Conservation (phyloP, 2,113 vertebrate genomes). For the Nettapus auritus region DNA sequence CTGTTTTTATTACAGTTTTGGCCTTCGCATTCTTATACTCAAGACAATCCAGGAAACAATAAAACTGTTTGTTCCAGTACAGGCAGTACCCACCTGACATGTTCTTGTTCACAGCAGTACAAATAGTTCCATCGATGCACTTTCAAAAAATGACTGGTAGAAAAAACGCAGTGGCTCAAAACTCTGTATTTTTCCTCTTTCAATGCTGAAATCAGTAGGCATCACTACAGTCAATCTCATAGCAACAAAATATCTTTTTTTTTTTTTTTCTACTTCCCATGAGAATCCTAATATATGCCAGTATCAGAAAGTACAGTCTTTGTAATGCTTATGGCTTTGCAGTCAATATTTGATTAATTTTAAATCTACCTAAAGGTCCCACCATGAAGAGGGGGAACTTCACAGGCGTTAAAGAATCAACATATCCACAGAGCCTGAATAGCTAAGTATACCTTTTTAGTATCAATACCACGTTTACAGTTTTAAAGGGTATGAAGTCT, state of each 20-base stretch:
- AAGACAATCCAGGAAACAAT: not conserved
- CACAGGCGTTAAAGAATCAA: not conserved
- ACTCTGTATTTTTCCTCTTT: not conserved
- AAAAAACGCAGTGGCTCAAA: not conserved
- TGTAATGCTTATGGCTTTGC: not conserved
- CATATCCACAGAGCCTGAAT: not conserved
- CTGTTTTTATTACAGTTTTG: not conserved
- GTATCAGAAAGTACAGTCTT: rapidly evolving
- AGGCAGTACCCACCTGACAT: not conserved
- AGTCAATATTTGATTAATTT: not conserved
- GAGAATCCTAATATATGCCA: not conserved
- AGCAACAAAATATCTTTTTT: not conserved
- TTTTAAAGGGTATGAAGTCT: not conserved
- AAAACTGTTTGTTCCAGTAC: not conserved
- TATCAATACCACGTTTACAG: not conserved
- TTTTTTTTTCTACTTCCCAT: not conserved
- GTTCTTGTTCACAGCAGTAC: not conserved
- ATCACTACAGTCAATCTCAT: not conserved
- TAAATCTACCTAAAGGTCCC: not conserved
- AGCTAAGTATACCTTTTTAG: not conserved
- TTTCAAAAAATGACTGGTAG: not conserved
- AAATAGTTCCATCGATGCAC: not conserved
- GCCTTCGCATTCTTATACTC: not conserved
- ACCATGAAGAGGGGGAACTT: not conserved
- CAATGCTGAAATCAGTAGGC: not conserved